Base-by-base conservation (phyloP, 2,113 vertebrate genomes). In the Cygnus atratus region DNA sequence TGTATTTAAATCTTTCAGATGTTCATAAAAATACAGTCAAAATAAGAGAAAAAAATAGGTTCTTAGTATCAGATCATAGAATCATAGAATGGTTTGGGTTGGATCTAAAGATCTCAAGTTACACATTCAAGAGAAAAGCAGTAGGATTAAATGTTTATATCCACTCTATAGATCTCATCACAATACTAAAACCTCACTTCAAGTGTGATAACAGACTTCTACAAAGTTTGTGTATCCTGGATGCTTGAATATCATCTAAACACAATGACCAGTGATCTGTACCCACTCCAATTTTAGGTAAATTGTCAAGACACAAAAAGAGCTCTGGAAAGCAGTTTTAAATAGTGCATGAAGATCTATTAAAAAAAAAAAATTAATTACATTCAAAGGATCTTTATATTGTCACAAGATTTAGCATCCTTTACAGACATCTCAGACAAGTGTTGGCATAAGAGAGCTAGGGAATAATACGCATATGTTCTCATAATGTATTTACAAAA, bases 351-450 rank as follows among this genome's bases (percentile, higher is more conserved):
- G 17, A 92, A 65, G 26, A 86, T 77, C 10, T 85, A 9, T 43
- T 70, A 55, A 74, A 89, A 93, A 59, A 19, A 78, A 11, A 44
- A 15, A 29, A 63, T 88, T 78, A 86, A 77, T 87, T 78, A 18
- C 26, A 74, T 93, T 93, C 76, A 65, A 25, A 72, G 24, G 46
- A 63, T 84, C 80, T 67, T 90, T 66, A 59, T 50, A 72, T 44
- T 92, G 85, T 77, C 88, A 92, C 24, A 77, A 84, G 86, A 87
- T 24, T 73, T 29, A 74, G 26, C 76, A 93, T 94, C 39, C 44
- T 84, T 75, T 94, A 55, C 39, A 92, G 74, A 91, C 43, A 81
- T 88, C 75, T 95, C 68, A 96, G 92, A 95, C 46, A 95, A 96
- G 85, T 58, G 68, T 86, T 96, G 92, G 85, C 95, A 78, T 84